Conservation (phyloP, 2,797 vertebrate genomes). For the Naso thynnoides region DNA sequence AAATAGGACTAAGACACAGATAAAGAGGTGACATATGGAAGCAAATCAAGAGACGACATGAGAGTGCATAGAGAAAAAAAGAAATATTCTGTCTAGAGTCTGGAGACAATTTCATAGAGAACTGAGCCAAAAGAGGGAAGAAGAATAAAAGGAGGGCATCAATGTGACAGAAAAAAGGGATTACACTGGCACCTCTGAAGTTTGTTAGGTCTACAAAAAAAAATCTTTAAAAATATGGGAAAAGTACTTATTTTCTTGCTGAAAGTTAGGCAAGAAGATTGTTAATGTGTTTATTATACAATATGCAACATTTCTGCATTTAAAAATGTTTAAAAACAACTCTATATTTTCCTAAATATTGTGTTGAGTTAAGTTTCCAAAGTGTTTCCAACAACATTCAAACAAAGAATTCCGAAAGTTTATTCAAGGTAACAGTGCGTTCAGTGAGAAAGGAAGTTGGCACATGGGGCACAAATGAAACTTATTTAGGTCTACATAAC, state of each 20-base stretch:
- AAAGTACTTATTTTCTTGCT: not conserved
- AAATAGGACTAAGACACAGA: conserved; percentile 3
- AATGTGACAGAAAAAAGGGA: not conserved
- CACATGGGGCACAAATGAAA: no score
- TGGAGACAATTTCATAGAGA: conserved; percentile 29
- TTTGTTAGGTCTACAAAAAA: not conserved
- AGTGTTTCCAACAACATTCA: no score
- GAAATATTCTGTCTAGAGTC: conserved; percentile 24
- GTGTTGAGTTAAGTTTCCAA: no score
- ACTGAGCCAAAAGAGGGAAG: conserved; percentile 7
- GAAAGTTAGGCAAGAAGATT: not conserved
- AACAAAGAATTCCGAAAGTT: no score
- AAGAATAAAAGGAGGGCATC: conserved; percentile 10
- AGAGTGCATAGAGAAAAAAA: conserved; percentile 30
- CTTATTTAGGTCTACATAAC: no score
- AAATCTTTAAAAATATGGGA: not conserved
- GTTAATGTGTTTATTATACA: no score
- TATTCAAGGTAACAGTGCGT: no score
- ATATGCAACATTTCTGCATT: no score
- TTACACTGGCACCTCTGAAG: not conserved
- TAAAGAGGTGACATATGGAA: conserved; percentile 16
- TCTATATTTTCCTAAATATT: no score
- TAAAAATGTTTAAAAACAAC: no score
- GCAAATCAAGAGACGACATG: conserved; percentile 25
- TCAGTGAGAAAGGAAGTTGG: no score